These are phyloP conservation scores for Nebria brevicollis DNA, from an alignment of 2,888 invertebrate genomes.

Conservation along the genomic window DNA sequence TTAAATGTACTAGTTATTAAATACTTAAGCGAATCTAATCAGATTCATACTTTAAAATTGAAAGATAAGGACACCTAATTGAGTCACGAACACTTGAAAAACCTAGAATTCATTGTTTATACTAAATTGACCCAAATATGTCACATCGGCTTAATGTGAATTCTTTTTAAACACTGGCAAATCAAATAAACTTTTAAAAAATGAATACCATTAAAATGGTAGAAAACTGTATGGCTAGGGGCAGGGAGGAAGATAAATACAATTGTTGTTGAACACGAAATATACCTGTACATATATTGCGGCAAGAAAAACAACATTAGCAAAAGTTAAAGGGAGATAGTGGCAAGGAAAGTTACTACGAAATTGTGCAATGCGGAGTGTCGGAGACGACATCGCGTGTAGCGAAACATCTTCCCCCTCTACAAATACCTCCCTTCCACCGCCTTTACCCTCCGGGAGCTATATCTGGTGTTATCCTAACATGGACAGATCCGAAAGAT, in stretches of 20 bases:
- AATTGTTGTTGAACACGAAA: not conserved
- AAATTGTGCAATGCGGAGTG: constrained; percentile 16
- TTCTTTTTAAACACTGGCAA: not conserved
- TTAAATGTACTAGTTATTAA: too few relatives aligned
- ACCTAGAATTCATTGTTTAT: not conserved
- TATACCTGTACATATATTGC: not conserved
- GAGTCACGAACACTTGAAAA: not conserved
- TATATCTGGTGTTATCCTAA: not conserved
- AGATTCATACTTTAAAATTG: too few relatives aligned
- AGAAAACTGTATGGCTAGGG: not conserved
- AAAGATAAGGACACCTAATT: too few relatives aligned
- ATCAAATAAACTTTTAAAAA: not conserved
- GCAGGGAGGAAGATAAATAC: not conserved
- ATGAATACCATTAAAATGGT: not conserved
- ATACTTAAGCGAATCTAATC: too few relatives aligned
- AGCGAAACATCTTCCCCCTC: constrained; percentile 5
- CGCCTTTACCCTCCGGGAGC: not conserved
- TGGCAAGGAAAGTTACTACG: not conserved
- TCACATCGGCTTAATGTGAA: not conserved
- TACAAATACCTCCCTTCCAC: not conserved
- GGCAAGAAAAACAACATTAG: constrained; percentile 1
- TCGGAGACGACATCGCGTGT: constrained; percentile 15
- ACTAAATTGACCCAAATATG: not conserved
- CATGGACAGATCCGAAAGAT: not conserved
- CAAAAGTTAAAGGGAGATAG: not conserved